Base-by-base conservation (phyloP, 2,888 invertebrate genomes). In the Sceliomorpha sp. region DNA sequence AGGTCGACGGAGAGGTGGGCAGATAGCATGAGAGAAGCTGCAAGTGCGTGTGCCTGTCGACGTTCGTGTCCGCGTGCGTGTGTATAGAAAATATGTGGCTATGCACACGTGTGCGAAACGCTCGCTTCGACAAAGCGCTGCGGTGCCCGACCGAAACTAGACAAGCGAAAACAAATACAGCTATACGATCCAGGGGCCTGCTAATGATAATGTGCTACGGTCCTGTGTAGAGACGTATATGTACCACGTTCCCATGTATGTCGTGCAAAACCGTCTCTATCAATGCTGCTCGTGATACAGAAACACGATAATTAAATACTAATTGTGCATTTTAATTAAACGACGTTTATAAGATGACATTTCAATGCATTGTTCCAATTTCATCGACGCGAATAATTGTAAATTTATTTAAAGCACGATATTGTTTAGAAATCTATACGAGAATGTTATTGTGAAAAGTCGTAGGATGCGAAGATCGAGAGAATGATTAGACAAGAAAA, bases 1-100 rank as follows among this genome's bases (percentile, higher is more conserved):
- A 60, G 59, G 59, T 60, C 59, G 59, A 42, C 29, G 50, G 34
- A 60, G 50, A 60, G 34, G 59, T 50, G 59, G 59, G 50, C 37
- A 44, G 60, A 45, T 45, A 50, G 44, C 51, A 44, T 10, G 27
- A 51, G 44, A 14, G 44, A 45, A 51, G 37, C 45, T 45, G 48
- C 48, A 40, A 48, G 24, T 59, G 34, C 34, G 34, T 42, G 42
- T 50, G 34, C 27, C 39, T 59, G 42, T 59, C 48, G 47, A 59
- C 48, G 40, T 17, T n/a, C n/a, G n/a, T n/a, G n/a, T n/a, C n/a
- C n/a, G n/a, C n/a, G 15, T 59, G 40, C 26, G 32, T 13, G 17
- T 12, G 48, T 37, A 31, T 45, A 24, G 42, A 55, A 34, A n/a
- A 44, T 44, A 59, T 48, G 39, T n/a, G n/a, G n/a, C n/a, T n/a